A percentile compares a stretch with the other conserved stretches of the same genome.
phyloP scores from a whole-genome alignment of 2,113 vertebrate species.

The Petrocephalus microphthalmus region DNA sequence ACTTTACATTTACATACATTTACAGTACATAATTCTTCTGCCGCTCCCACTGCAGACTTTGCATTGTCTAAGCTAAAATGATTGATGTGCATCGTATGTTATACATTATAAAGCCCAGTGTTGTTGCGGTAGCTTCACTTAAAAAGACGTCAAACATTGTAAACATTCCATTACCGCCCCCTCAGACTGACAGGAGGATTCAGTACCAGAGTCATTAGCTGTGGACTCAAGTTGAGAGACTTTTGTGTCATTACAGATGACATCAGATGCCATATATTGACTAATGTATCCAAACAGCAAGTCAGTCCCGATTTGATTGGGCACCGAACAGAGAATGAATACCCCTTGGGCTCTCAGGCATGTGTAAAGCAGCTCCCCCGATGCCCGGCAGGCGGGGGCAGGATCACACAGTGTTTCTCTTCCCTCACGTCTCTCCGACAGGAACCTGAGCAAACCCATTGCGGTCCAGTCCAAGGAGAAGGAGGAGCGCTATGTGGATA shows the following conservation, averaged over 20 bases:
- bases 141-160: background rate
- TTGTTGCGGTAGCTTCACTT: background rate
- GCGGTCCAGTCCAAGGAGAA: conserved; percentile 98
- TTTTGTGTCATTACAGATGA: background rate
- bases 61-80: background rate
- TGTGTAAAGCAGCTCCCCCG: background rate
- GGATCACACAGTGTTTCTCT: background rate
- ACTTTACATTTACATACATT: background rate
- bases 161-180: background rate
- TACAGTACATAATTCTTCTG: background rate
- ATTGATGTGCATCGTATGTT: background rate
- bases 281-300: background rate
- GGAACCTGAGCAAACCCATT: conserved; percentile 90
- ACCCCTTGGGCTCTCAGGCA: background rate
- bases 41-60: background rate
- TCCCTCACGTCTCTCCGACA: conserved; percentile 39
- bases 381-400: background rate
- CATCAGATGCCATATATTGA: background rate
- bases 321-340: background rate
- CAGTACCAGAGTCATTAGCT: no score
- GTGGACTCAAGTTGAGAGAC: background rate
- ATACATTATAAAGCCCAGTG: background rate
- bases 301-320: background rate
- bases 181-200: background rate
- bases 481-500: conserved; percentile 95